Base-by-base conservation (phyloP, 2,888 invertebrate genomes). In the Choreutis nemorana region DNA sequence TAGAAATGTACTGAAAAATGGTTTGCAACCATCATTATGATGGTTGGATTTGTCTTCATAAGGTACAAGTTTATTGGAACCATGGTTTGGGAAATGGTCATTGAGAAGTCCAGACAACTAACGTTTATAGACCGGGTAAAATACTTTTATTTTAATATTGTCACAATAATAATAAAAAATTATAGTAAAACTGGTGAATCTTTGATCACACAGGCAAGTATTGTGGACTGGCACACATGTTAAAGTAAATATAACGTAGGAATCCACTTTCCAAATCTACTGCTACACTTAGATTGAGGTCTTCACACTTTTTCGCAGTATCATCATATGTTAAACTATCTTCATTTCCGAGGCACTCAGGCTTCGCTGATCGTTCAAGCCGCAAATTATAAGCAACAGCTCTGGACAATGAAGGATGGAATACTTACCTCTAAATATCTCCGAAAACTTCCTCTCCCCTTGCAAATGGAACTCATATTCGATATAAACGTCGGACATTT, bases 401-500 rank as follows among this genome's bases (percentile, higher is more conserved):
- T 77, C 2, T 78, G 78, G 78, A 35, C 48, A 5, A 73, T 72
- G 66, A 78, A 78, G 38, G 57, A 67, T 12, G 78, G 75, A 1
- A 46, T 78, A 1, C 44, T 73, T 2, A 48, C 40, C 2, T 63
- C 70, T 0, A 20, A 49, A 2, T 57, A 67, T 29, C 45, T 77
- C 9, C 40, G 60, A 13, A 55, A 61, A 31, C 44, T 78, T 9
- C 78, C 78, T 1, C 37, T 58, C 2, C 53, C 75, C 0, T 37
- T 79, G 30, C 71, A 67, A 37, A 77, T 68, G 70, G 78, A 79
- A 39, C 56, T 78, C 9, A 71, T 77, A 20, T 79, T 75, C 31
- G 78, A 79, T 36, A 71, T 77, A 20, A 78, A 75, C 31, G 65
- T 78, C 8, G 60, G 56, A 11, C 58, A 64, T 35, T 72, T 77